phyloP scores from a whole-genome alignment of 2,113 vertebrate genomes.

The Psilopogon haemacephalus region DNA sequence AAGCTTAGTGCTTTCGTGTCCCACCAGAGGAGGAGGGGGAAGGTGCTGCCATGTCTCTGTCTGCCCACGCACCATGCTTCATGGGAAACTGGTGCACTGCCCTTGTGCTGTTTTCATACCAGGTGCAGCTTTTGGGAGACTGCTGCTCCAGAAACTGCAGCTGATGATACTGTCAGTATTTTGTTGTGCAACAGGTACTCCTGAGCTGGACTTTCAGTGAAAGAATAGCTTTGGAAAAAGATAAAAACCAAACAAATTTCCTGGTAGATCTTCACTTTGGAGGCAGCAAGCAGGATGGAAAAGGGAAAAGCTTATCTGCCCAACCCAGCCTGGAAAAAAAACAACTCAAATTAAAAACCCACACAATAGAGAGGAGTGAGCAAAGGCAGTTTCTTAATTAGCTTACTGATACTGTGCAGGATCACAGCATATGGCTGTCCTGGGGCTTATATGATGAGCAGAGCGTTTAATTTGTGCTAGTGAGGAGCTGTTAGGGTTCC shows the following conservation, averaged over 20 bases:
- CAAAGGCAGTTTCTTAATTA: conserved; percentile 61
- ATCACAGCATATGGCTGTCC: conserved; percentile 69
- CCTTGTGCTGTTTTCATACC: fast-evolving
- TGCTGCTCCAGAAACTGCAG: neutral
- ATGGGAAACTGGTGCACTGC: neutral
- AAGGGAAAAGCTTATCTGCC: conserved; percentile 52
- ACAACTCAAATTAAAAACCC: conserved; percentile 39
- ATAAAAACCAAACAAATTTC: neutral
- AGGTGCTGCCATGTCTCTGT: neutral
- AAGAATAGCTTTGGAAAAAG: neutral
- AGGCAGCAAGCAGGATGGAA: neutral
- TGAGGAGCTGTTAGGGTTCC: conserved; percentile 55
- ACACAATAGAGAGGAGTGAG: conserved; percentile 27
- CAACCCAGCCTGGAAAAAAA: conserved; percentile 39
- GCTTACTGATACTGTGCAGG: conserved; percentile 47
- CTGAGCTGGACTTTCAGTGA: neutral
- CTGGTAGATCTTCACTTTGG: neutral
- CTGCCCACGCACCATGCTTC: fast-evolving
- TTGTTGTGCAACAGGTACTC: neutral
- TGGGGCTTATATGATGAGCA: conserved; percentile 61
- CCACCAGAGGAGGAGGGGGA: neutral
- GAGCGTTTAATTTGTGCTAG: conserved; percentile 60
- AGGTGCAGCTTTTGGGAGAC: neutral
- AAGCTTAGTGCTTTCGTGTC: neutral
- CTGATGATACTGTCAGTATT: neutral